Evolutionary conservation across 2,797 vertebrate species (phyloP).

Genomic region (Erpetoichthys calabaricus): DNA sequence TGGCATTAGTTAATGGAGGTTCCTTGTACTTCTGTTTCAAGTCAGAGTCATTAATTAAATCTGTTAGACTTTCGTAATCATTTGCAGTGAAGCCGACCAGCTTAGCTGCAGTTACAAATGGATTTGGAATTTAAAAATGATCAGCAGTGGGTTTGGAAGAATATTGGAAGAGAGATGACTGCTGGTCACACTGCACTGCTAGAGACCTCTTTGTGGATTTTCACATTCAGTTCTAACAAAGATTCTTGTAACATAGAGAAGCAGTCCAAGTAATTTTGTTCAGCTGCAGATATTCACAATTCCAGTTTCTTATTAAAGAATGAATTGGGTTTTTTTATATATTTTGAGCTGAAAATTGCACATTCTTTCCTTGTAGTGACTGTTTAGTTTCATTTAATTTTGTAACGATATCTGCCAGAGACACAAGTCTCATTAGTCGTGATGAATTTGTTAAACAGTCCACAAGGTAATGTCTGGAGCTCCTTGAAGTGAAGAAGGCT

Average conservation of each 20-base stretch:
- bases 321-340: no score
- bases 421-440: constrained; percentile 28
- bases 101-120: constrained; percentile 21
- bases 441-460: no score
- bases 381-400: constrained; percentile 29
- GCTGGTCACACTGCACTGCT: constrained; percentile 20
- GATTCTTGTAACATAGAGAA: constrained; percentile 28
- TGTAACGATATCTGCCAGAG: constrained; percentile 29
- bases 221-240: constrained; percentile 25
- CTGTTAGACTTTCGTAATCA: no score
- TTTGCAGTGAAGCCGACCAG: constrained; percentile 21
- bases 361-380: constrained; percentile 26
- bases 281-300: constrained; percentile 27
- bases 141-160: constrained; percentile 24
- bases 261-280: constrained; percentile 29
- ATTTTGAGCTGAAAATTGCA: no score
- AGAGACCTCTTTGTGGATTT: constrained; percentile 22
- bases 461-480: no score
- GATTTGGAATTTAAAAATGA: constrained; percentile 23
- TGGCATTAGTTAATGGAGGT: constrained; percentile 27
- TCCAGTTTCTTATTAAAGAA: constrained; percentile 27
- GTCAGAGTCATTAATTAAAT: constrained; percentile 30
- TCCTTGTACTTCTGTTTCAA: constrained; percentile 28
- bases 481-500: no score
- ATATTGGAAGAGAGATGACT: constrained; percentile 20